These are phyloP conservation scores for Aspidoscelis tigris DNA, from an alignment of 2,113 vertebrate genomes.

Conservation along the genomic window DNA sequence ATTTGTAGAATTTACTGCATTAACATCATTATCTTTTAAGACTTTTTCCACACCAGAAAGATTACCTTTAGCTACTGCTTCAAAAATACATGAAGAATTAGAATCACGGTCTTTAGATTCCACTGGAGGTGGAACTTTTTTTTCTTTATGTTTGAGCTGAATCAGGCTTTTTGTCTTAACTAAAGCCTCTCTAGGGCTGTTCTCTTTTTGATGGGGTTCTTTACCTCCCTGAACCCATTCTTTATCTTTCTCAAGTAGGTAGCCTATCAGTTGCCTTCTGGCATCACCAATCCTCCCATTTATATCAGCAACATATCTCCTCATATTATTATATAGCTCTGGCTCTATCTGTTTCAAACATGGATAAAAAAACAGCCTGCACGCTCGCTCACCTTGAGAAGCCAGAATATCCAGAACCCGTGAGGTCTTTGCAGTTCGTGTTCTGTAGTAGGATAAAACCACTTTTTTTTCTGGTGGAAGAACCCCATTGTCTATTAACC, in stretches of 20 bases:
- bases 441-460: conserved; percentile 74
- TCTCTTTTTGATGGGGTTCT: background rate
- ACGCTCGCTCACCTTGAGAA: conserved; percentile 82
- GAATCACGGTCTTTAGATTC: conserved; percentile 27
- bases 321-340: conserved; percentile 76
- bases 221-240: conserved; percentile 44
- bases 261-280: conserved; percentile 81
- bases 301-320: conserved; percentile 70
- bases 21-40: conserved; percentile 61
- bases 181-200: background rate
- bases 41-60: conserved; percentile 63
- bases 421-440: conserved; percentile 75
- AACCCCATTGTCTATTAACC: conserved; percentile 74
- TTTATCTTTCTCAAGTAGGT: conserved; percentile 80
- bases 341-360: conserved; percentile 83
- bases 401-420: conserved; percentile 77
- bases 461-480: conserved; percentile 74
- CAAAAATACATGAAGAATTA: conserved; percentile 50
- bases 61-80: conserved; percentile 62
- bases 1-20: conserved; percentile 47
- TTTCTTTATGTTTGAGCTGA: conserved; percentile 46
- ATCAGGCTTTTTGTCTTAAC: conserved; percentile 26
- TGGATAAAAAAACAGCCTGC: conserved; percentile 83
- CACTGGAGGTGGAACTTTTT: conserved; percentile 26
- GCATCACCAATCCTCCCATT: conserved; percentile 75